A percentile compares a stretch with the other conserved stretches of the same genome.
phyloP scores from a whole-genome alignment of 2,797 vertebrate genomes.

The Pteropus rufus region DNA sequence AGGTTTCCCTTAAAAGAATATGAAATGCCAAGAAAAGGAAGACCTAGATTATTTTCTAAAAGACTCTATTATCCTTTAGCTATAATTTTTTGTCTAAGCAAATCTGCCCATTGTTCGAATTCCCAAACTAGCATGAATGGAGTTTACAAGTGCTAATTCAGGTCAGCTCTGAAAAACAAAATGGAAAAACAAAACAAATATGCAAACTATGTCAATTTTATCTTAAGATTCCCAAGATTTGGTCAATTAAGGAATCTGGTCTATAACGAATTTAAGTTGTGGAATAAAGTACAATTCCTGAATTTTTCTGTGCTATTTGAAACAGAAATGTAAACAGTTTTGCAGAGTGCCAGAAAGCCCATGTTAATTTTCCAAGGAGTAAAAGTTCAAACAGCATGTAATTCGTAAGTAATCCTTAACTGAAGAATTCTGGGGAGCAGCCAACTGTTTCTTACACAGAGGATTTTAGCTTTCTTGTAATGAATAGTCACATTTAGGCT shows the following conservation, averaged over 20 bases:
- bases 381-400: conserved; percentile 43
- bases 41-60: neutral
- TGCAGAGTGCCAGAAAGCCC: neutral
- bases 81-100: neutral
- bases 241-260: neutral
- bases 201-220: neutral
- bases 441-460: conserved; percentile 53
- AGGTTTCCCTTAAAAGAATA: conserved; percentile 16
- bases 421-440: conserved; percentile 47
- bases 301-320: conserved; percentile 40
- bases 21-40: neutral
- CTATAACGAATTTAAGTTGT: neutral
- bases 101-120: conserved; percentile 26
- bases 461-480: conserved; percentile 29
- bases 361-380: conserved; percentile 33
- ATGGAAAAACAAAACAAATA: neutral
- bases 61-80: neutral
- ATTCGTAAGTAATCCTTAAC: conserved; percentile 57
- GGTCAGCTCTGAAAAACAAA: conserved; percentile 2
- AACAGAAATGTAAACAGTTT: conserved; percentile 30
- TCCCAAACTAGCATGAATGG: neutral
- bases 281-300: conserved; percentile 5
- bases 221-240: neutral
- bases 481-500: conserved; percentile 51
- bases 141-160: conserved; percentile 6